phyloP scores from a whole-genome alignment of 37 sponge, comb jelly and placozoan species.

The Diacarnus erythraeanus region DNA sequence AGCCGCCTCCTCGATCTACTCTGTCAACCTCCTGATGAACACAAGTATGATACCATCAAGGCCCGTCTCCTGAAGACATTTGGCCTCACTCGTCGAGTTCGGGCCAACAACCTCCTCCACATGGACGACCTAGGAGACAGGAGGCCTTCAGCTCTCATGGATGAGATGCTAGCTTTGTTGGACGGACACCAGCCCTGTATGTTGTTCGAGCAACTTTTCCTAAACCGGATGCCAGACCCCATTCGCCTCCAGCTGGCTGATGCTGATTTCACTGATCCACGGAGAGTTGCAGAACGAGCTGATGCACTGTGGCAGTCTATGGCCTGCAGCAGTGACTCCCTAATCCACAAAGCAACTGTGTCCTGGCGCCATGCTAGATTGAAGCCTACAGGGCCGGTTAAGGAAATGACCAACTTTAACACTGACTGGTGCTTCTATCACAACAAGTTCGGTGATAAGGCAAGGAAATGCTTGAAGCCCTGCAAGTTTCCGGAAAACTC shows the following conservation, averaged over 20 bases:
- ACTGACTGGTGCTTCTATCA: constrained; percentile 7
- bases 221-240: constrained; percentile 14
- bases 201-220: constrained; percentile 31
- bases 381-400: background rate
- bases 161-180: constrained; percentile 33
- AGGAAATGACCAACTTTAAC: background rate
- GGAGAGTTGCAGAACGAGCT: constrained; percentile 3
- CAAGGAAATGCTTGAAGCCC: no score
- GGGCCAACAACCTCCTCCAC: constrained; percentile 6
- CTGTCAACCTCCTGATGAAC: constrained; percentile 9
- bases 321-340: background rate
- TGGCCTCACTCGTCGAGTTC: constrained; percentile 23
- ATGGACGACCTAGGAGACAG: no score
- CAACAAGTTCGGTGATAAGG: no score
- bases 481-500: constrained; percentile 20
- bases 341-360: background rate
- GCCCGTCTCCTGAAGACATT: constrained; percentile 29
- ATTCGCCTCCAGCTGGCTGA: constrained; percentile 1
- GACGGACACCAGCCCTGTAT: constrained; percentile 16
- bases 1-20: constrained; percentile 22
- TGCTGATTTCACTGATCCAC: background rate
- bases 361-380: background rate
- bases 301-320: constrained; percentile 7
- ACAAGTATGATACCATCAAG: constrained; percentile 29
- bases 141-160: no score